Base-by-base conservation (phyloP, 2,113 vertebrate species). In the Speoplatyrhinus poulsoni region DNA sequence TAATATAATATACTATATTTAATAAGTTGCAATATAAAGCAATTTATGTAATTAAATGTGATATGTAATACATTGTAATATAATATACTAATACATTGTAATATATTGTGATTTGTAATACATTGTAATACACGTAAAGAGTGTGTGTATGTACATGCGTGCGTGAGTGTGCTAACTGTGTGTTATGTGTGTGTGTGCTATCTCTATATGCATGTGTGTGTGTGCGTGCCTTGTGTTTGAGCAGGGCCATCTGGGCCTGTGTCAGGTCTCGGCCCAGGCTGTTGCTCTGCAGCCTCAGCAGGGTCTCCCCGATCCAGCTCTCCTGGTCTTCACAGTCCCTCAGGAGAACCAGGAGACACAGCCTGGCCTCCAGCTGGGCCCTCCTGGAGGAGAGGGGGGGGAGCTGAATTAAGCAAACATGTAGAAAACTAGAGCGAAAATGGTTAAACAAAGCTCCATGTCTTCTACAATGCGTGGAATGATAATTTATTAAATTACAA, bases 251-350 rank as follows among this genome's bases (percentile, higher is more conserved):
- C 71, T 87, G 69, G 74, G 95, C 93, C 76, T 95, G 95, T 81
- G 57, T 90, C 69, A 94, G 85, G 75, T 95, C 95, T 56, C 84
- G 85, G 19, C 93, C 93, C 9, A 91, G 88, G 4, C 83, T 82
- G 6, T 78, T 78, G 0, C 68, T 87, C 73, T 93, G 92, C 73
- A 94, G 76, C 46, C 88, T 69, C 75, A 93, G 77, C 87, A 88
- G 85, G 58, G 78, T 90, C 46, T 96, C 94, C 54, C 81, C 90
- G 53, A 96, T 72, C 95, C 95, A 97, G 0, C 75, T 80, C 85
- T 95, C 93, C 67, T 94, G 82, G 60, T 96, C 95, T 69, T 95
- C 95, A 76, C 94, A 94, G 80, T 93, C 91, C 53, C 82, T 76
- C 70, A 95, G 91, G 79, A 96, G 94, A 81, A 95, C 93, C 70